Base-by-base conservation (phyloP, 2,797 vertebrate genomes). In the Argentina silus region DNA sequence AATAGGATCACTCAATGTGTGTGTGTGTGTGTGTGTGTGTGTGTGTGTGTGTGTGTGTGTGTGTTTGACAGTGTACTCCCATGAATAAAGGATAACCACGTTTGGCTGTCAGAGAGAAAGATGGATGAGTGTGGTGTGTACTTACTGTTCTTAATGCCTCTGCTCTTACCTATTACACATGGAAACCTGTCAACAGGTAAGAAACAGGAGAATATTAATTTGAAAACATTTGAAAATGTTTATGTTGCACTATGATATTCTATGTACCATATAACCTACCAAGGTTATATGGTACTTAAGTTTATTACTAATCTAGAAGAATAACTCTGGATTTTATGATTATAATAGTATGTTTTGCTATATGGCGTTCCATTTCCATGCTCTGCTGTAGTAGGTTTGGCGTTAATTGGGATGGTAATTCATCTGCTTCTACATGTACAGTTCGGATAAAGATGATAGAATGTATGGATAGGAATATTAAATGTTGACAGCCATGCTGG, bases 51-150 rank as follows among this genome's bases (percentile, higher is more conserved):
- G 4, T 59, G 60, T 11, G 9, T 9, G 12, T 61, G 21, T 44
- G 14, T 65, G 42, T 21, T 8, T 9, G 1, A 17, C 0, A 42
- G 1, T 60, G 17, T 8, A 8, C 27, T 36, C 27, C 27, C 27
- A 36, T 36, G 27, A 66, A 73, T 50, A 47, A 36, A 9, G 3
- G 0, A n/a, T 15, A 8, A 43, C 42, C 5, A 62, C 19, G 68
- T 17, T 50, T 7, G 27, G 6, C 64, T 42, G 15, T 11, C 2
- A 69, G 75, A 79, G 53, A 65, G 3, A 36, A 57, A 23, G 60
- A 88, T 89, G 87, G 71, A 66, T 9, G n/a, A 53, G 9, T 70
- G 72, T 59, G 19, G 10, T 21, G 1, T 72, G 5, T 44, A 11
- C 44, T 0, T 70, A 15, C 45, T 69, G 57, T 61, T 82, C 43